Evolutionary conservation across 2,797 vertebrate species (phyloP).

Genomic region (Gallirallus australis): DNA sequence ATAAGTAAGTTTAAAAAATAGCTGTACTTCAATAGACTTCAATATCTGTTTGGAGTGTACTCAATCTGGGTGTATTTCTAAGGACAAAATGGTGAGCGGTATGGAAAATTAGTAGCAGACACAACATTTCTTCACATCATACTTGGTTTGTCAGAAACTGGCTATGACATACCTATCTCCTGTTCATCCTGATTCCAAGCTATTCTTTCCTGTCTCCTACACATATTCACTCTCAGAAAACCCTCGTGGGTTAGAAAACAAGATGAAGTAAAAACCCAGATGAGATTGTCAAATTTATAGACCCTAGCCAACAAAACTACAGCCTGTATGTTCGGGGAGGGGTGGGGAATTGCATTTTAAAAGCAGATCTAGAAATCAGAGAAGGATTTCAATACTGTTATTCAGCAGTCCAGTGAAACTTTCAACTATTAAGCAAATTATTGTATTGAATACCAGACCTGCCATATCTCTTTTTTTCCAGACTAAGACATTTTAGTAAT

Average conservation of each 20-base stretch:
- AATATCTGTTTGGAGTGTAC: neutral
- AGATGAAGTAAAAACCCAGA: neutral
- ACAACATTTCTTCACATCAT: neutral
- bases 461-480: fast-evolving
- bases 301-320: neutral
- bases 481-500: neutral
- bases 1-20: neutral
- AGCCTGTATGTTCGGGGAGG: neutral
- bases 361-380: neutral
- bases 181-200: neutral
- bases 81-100: neutral
- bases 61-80: neutral
- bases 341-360: neutral
- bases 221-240: neutral
- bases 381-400: neutral
- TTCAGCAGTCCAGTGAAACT: neutral
- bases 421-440: neutral
- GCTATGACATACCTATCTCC: neutral
- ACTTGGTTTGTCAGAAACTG: neutral
- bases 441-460: neutral
- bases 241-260: neutral
- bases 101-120: neutral
- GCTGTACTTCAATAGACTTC: neutral
- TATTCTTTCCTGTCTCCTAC: neutral
- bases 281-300: neutral